These are phyloP conservation scores for Druon quercuslanigerum DNA, from an alignment of 1,140 invertebrate genomes.

Conservation along the genomic window DNA sequence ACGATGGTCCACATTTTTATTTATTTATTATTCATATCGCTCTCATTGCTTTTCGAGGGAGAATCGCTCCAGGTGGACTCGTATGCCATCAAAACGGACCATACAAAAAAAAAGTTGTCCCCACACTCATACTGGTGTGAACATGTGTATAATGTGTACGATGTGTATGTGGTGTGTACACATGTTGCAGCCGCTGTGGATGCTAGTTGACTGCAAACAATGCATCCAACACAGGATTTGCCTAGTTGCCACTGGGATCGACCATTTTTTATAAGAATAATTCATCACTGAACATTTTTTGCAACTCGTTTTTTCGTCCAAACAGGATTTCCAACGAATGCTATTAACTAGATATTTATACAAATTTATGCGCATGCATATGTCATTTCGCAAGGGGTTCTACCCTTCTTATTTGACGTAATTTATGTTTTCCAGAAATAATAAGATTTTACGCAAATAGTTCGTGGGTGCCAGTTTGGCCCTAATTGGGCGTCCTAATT, in stretches of 20 bases:
- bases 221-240: conserved; percentile 16
- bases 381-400: too few species aligned
- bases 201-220: conserved; percentile 12
- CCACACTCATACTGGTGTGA: conserved; percentile 4
- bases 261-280: conserved; percentile 1
- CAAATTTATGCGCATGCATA: not conserved
- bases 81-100: conserved; percentile 6
- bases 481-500: too few species aligned
- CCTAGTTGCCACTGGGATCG: not conserved
- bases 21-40: conserved; percentile 24
- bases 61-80: conserved; percentile 11
- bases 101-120: conserved; percentile 23
- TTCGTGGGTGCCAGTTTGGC: too few species aligned
- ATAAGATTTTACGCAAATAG: too few species aligned
- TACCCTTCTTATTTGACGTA: too few species aligned
- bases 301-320: not conserved
- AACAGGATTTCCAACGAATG: not conserved
- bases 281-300: conserved; percentile 26
- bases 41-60: conserved; percentile 1
- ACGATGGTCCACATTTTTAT: conserved; percentile 8
- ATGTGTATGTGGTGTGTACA: conserved; percentile 1
- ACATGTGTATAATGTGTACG: conserved; percentile 15
- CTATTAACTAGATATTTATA: not conserved
- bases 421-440: too few species aligned
- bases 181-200: not conserved